Conservation (phyloP, 2,888 invertebrate species). For the Drosophila demipolita region DNA sequence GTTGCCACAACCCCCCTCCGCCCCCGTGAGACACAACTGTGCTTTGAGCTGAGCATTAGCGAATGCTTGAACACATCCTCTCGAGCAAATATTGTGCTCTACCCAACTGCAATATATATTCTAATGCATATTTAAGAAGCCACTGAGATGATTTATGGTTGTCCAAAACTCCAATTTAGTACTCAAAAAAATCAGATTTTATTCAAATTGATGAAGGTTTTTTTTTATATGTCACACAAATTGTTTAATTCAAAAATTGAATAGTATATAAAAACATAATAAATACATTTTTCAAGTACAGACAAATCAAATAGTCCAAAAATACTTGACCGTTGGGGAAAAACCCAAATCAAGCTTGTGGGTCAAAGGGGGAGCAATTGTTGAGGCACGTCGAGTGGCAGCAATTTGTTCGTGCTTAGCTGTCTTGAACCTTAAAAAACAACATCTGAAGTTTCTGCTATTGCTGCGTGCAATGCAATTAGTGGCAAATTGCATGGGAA, state of each 20-base stretch:
- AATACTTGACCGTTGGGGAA: background rate
- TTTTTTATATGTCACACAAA: background rate
- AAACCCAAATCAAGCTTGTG: background rate
- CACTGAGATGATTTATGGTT: background rate
- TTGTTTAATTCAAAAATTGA: background rate
- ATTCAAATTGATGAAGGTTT: background rate
- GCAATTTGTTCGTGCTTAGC: slow-evolving; percentile 61
- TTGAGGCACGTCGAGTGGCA: slow-evolving; percentile 47
- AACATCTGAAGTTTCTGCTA: slow-evolving; percentile 44
- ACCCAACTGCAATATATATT: background rate
- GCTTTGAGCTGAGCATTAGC: background rate
- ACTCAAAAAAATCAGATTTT: background rate
- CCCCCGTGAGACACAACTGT: background rate
- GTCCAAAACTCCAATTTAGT: background rate
- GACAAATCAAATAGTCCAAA: background rate
- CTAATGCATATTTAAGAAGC: background rate
- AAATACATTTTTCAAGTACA: background rate
- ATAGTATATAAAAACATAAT: background rate
- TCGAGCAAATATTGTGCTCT: background rate
- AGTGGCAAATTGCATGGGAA: slow-evolving; percentile 77
- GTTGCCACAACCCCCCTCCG: background rate
- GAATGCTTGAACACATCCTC: background rate
- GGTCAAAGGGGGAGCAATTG: slow-evolving; percentile 1
- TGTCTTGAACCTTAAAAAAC: slow-evolving; percentile 64
- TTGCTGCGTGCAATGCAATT: slow-evolving; percentile 76